Evolutionary conservation across 1,140 invertebrate species (phyloP), one percentile per base, ranked within the genome.

Genomic region (honey bee (Apis mellifera)): DNA sequence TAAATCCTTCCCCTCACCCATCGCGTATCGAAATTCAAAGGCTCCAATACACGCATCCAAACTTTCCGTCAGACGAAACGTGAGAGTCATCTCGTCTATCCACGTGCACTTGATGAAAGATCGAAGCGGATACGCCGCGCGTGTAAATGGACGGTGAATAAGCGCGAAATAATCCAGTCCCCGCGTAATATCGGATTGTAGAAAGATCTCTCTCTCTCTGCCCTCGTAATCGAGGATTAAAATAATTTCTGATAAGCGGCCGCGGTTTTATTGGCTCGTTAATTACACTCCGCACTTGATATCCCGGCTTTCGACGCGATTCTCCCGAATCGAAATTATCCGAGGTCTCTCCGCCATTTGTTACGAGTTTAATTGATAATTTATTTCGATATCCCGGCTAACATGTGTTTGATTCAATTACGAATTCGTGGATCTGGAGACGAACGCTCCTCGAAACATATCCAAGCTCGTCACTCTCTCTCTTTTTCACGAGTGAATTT

Each of bases 341-440:
- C 0, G 50, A 9, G 19, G 23, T 12, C n/a, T 52, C 60, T 32
- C 54, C 13, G 57, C 60, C 26, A 71, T 87, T 83, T 84, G 74
- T 86, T 84, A 86, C 64, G 42, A 81, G 59, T 62, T 84, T 77
- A 84, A 86, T 87, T 82, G 60, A 78, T 87, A 87, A 88, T 84
- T 88, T 84, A 87, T 87, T 84, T 69, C 48, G 70, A 32, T 79
- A 19, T 42, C 11, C 42, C 26, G 15, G 15, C 50, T 19, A 4
- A 42, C 32, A 42, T 5, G 32, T 5, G 32, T 42, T 42, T 7
- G 3, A 42, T 87, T 87, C 74, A 87, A 84, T 87, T 84, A 82
- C 78, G 74, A 87, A 87, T 87, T 77, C 52, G 64, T 69, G 54
- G 19, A 48, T n/a, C n/a, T n/a, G n/a, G 19, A 48, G 55, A n/a